A percentile compares a stretch with the other conserved stretches of the same genome.
Conservation (phyloP, 1,140 invertebrate species). For the Brachionus koreanus region DNA sequence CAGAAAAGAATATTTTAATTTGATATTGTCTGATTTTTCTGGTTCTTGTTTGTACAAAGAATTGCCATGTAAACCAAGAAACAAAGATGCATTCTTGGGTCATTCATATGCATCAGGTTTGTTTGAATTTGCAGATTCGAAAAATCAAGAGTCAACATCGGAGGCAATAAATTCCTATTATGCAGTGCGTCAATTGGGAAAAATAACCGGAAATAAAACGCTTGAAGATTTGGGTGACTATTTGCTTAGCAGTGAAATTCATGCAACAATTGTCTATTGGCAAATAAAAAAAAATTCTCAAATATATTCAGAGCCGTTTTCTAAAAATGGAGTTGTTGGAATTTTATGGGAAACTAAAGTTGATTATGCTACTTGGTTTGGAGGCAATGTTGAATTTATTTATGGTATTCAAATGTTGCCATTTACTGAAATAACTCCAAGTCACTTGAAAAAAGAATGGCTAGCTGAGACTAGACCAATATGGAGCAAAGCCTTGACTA, state of each 20-base stretch:
- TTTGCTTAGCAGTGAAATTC: background rate
- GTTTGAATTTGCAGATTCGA: slow-evolving; percentile 27
- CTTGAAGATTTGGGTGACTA: slow-evolving; percentile 9
- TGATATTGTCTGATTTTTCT: background rate
- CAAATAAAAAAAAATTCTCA: background rate
- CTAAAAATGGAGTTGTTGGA: slow-evolving; percentile 13
- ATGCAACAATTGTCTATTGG: slow-evolving; percentile 12
- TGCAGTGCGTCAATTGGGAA: background rate
- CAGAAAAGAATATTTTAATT: slow-evolving; percentile 4
- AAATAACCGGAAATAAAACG: background rate
- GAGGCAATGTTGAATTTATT: slow-evolving; percentile 30
- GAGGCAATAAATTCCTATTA: slow-evolving; percentile 10
- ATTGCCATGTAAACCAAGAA: slow-evolving; percentile 9
- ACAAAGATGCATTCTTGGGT: background rate
- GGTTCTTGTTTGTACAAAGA: slow-evolving; percentile 12
- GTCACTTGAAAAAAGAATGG: background rate
- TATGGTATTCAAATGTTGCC: slow-evolving; percentile 41
- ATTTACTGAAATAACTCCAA: slow-evolving; percentile 22
- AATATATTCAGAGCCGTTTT: background rate
- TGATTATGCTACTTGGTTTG: slow-evolving; percentile 39
- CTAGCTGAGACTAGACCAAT: background rate
- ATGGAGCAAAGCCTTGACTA: background rate
- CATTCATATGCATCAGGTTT: background rate
- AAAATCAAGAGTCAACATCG: slow-evolving; percentile 41
- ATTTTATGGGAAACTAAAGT: slow-evolving; percentile 28